Evolutionary conservation across 2,888 invertebrate species (phyloP).

Genomic region (Troglohyphantes excavatus): DNA sequence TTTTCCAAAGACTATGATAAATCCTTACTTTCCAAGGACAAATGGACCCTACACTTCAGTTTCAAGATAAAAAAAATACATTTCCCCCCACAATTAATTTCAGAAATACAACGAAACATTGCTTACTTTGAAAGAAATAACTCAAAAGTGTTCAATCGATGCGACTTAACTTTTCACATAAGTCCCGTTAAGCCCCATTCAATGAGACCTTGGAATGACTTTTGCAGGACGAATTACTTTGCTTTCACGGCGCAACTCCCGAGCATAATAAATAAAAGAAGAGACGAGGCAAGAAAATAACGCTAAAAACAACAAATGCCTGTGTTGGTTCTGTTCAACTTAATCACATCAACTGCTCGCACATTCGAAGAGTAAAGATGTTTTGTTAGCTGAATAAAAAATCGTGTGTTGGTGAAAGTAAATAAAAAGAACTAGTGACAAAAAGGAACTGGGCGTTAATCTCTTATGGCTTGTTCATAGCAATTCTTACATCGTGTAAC

Average conservation of each 20-base stretch:
- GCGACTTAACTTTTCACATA: neutral
- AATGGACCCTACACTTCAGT: too few species aligned
- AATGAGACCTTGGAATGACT: slow-evolving; percentile 33
- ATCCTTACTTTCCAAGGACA: too few species aligned
- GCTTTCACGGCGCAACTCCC: neutral
- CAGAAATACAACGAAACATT: too few species aligned
- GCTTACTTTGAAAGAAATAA: too few species aligned
- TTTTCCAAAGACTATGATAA: too few species aligned
- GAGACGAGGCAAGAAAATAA: neutral
- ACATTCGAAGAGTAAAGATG: neutral
- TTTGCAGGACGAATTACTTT: neutral
- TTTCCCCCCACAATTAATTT: too few species aligned
- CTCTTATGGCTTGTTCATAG: slow-evolving; percentile 23
- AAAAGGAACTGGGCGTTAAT: slow-evolving; percentile 52
- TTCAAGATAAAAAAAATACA: neutral
- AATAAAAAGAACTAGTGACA: slow-evolving; percentile 37
- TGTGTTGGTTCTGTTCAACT: neutral
- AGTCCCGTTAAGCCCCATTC: neutral
- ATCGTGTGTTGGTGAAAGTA: slow-evolving; percentile 26
- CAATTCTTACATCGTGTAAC: slow-evolving; percentile 28
- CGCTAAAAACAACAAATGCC: neutral
- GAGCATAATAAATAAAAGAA: neutral
- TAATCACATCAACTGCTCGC: neutral
- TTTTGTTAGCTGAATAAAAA: slow-evolving; percentile 37
- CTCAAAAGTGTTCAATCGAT: slow-evolving; percentile 7